Percentiles rank a stretch among this genome's conserved stretches.
Conservation (phyloP, 2,888 invertebrate species). For the Idaea aversata region DNA sequence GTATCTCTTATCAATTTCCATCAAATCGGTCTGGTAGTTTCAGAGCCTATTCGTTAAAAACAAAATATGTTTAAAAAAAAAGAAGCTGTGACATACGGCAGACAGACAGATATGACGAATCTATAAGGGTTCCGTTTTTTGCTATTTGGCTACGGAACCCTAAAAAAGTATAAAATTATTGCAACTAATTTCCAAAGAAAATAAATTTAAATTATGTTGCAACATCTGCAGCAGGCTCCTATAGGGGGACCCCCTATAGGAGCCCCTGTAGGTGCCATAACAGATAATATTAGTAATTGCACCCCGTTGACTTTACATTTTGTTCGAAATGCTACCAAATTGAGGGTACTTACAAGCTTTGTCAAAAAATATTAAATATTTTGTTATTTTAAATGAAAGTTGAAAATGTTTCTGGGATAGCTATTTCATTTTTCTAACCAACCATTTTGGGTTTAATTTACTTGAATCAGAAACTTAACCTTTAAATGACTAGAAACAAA, state of each 20-base stretch:
- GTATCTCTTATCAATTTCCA: too few relatives aligned
- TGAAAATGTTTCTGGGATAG: too few relatives aligned
- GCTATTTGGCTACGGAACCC: too few relatives aligned
- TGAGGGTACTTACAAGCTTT: slow-evolving; percentile 22
- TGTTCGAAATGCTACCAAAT: slow-evolving; percentile 51
- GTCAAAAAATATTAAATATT: neutral
- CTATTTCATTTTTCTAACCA: neutral
- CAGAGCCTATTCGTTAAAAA: too few relatives aligned
- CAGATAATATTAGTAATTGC: slow-evolving; percentile 39
- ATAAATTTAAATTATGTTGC: neutral
- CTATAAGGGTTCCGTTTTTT: too few relatives aligned
- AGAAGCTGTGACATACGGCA: too few relatives aligned
- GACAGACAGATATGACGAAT: too few relatives aligned
- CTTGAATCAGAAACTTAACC: too few relatives aligned
- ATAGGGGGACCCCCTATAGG: neutral
- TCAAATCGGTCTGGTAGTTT: too few relatives aligned
- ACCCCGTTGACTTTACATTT: slow-evolving; percentile 55
- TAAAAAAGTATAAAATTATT: neutral
- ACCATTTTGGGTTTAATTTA: too few relatives aligned
- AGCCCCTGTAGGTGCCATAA: neutral
- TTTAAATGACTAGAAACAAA: too few relatives aligned
- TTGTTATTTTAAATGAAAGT: neutral
- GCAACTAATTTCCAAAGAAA: neutral
- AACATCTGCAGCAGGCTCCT: neutral
- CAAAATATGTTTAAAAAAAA: too few relatives aligned